Conservation (phyloP, 2,888 invertebrate species). For the Lithophane leautieri region DNA sequence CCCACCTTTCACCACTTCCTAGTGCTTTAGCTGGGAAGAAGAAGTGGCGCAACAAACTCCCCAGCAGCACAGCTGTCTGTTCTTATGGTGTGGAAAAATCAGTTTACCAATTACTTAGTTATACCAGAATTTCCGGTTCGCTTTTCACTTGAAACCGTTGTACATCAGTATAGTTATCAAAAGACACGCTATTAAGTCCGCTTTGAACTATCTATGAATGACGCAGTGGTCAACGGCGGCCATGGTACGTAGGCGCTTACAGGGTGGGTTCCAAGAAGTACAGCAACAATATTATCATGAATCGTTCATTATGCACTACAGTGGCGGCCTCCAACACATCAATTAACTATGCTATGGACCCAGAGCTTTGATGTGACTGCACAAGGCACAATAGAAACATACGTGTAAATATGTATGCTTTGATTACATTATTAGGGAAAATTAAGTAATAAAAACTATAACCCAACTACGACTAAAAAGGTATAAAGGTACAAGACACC, state of each 20-base stretch:
- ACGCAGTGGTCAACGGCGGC: not conserved
- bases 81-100: not conserved
- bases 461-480: too few relatives aligned
- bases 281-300: not conserved
- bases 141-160: not conserved
- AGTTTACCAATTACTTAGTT: not conserved
- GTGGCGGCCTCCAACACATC: not conserved
- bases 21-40: too few relatives aligned
- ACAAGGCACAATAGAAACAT: conserved; percentile 3
- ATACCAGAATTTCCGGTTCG: not conserved
- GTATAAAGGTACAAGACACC: too few relatives aligned
- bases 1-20: too few relatives aligned
- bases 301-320: not conserved
- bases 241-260: not conserved
- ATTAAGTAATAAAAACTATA: too few relatives aligned
- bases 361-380: not conserved
- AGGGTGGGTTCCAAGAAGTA: too few relatives aligned
- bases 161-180: not conserved
- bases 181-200: too few relatives aligned
- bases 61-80: too few relatives aligned
- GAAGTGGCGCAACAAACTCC: too few relatives aligned
- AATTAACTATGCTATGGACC: not conserved
- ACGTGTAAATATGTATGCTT: not conserved
- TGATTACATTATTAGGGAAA: not conserved
- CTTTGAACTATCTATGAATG: not conserved